A percentile compares a stretch with the other conserved stretches of the same genome.
These are phyloP conservation scores for Drosophila carrolli DNA, from an alignment of 1,140 invertebrate genomes.

Conservation along the genomic window DNA sequence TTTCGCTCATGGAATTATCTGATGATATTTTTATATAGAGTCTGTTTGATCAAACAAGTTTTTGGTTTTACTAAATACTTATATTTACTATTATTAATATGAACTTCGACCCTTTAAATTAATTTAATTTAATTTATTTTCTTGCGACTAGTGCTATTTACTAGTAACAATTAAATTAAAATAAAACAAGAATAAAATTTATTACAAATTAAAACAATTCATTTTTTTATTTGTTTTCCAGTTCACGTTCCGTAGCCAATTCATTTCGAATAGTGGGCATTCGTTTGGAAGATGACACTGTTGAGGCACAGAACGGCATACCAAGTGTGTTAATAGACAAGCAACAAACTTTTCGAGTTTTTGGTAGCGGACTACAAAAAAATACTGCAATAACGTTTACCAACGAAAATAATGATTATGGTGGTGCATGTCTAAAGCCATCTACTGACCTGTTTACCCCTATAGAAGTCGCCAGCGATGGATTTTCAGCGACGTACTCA, in stretches of 20 bases:
- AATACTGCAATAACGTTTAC: conserved; percentile 91
- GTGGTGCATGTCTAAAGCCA: conserved; percentile 86
- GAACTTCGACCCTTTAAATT: too few species aligned
- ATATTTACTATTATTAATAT: too few species aligned
- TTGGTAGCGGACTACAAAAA: conserved; percentile 89
- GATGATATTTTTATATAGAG: too few species aligned
- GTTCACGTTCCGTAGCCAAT: background rate
- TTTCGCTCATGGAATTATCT: too few species aligned
- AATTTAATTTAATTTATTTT: too few species aligned
- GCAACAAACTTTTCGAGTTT: conserved; percentile 88
- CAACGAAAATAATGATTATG: conserved; percentile 85
- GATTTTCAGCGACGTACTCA: conserved; percentile 86
- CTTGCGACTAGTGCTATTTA: too few species aligned
- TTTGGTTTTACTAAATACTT: too few species aligned
- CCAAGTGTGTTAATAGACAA: conserved; percentile 88
- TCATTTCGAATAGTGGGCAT: conserved; percentile 86
- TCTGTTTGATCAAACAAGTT: too few species aligned
- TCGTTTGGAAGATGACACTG: conserved; percentile 88
- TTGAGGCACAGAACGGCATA: conserved; percentile 87
- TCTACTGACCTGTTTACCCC: conserved; percentile 85
- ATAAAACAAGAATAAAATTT: too few species aligned
- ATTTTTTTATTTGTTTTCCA: conserved; percentile 5
- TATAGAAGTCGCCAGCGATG: conserved; percentile 84
- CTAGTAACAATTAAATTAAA: too few species aligned
- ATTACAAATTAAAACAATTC: background rate